phyloP scores from a whole-genome alignment of 2,113 vertebrate species.

The Nothobranchius kuhntae region DNA sequence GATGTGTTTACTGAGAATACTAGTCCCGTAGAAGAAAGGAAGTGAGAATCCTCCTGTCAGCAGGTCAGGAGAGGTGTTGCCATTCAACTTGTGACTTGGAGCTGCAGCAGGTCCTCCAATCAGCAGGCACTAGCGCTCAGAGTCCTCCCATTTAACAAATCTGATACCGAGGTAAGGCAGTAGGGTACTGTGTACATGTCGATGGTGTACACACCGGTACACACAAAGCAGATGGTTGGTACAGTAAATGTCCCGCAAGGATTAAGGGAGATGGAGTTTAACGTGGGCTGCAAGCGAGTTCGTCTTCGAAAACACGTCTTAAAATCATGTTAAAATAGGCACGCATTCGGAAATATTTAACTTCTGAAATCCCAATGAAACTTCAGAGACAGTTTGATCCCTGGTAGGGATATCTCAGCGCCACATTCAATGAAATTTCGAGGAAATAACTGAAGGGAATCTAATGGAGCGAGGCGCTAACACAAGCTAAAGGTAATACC shows the following conservation, averaged over 20 bases:
- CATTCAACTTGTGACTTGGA: constrained; percentile 12
- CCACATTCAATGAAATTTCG: too few species aligned
- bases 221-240: constrained; percentile 6
- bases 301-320: too few species aligned
- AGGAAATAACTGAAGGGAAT: too few species aligned
- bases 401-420: neutral
- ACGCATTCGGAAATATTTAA: too few species aligned
- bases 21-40: constrained; percentile 45
- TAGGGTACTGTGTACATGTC: neutral
- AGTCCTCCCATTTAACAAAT: constrained; percentile 1
- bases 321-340: too few species aligned
- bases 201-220: neutral
- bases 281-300: too few species aligned
- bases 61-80: constrained; percentile 38
- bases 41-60: constrained; percentile 59
- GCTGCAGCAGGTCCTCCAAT: neutral
- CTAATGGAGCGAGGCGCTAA: too few species aligned
- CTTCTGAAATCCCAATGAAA: neutral
- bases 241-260: constrained; percentile 39
- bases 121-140: neutral
- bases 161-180: neutral
- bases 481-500: neutral
- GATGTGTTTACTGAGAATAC: constrained; percentile 5
- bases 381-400: neutral
- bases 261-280: constrained; percentile 55